Conservation (phyloP, 2,888 invertebrate species). For the Amphimallon solstitiale region DNA sequence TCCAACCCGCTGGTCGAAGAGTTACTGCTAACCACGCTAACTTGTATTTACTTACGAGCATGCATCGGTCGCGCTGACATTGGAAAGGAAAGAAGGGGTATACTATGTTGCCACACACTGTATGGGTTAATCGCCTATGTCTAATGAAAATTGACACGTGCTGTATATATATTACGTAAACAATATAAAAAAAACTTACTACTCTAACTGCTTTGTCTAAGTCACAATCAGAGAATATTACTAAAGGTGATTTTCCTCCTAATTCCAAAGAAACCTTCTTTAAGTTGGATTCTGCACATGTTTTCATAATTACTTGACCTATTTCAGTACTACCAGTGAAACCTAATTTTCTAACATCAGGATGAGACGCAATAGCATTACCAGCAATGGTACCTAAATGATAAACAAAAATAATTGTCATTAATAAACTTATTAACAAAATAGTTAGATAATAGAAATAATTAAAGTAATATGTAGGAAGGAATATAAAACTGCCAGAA, state of each 20-base stretch:
- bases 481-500: not conserved
- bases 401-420: not conserved
- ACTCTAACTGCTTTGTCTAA: conserved; percentile 91
- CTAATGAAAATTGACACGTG: no score
- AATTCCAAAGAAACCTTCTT: conserved; percentile 95
- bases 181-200: conserved; percentile 66
- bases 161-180: no score
- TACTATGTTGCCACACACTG: no score
- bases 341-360: conserved; percentile 87
- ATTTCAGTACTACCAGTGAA: conserved; percentile 96
- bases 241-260: conserved; percentile 95
- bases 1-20: no score
- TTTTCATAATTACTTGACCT: conserved; percentile 92
- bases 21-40: no score
- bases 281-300: conserved; percentile 88
- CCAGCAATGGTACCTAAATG: conserved; percentile 77
- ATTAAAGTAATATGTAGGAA: no score
- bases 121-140: no score
- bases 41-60: no score
- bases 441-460: no score
- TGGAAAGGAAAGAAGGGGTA: no score
- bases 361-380: conserved; percentile 88
- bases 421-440: no score
- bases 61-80: no score
- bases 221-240: conserved; percentile 94